A percentile compares a stretch with the other conserved stretches of the same genome.
Conservation (phyloP, 2,797 vertebrate genomes). For the Hafferia zeledoni region DNA sequence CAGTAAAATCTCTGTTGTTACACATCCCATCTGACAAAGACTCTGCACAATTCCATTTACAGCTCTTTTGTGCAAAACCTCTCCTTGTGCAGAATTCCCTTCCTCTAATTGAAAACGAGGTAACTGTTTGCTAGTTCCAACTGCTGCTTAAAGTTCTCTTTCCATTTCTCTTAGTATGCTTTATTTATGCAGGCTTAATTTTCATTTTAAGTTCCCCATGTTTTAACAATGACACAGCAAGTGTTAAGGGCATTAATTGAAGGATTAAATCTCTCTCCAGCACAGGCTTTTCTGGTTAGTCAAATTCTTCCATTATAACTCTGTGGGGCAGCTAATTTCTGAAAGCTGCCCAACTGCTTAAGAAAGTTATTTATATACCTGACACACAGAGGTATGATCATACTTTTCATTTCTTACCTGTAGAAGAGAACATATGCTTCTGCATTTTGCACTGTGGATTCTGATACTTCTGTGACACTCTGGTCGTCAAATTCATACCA, state of each 20-base stretch:
- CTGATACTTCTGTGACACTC: constrained; percentile 95
- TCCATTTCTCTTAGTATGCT: background rate
- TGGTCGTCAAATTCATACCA: constrained; percentile 99
- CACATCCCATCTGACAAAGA: background rate
- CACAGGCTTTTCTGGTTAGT: background rate
- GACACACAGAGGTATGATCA: rapidly evolving
- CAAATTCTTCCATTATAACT: background rate
- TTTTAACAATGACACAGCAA: background rate
- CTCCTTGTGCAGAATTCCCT: background rate
- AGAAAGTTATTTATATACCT: background rate
- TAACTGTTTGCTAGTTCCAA: background rate
- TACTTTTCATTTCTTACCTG: constrained; percentile 82
- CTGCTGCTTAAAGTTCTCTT: background rate
- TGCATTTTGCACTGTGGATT: constrained; percentile 94
- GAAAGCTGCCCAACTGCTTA: background rate
- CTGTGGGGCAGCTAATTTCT: background rate
- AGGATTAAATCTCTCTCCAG: background rate
- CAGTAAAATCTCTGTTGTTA: background rate
- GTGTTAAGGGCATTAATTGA: background rate
- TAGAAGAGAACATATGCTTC: constrained; percentile 99
- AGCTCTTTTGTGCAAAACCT: background rate
- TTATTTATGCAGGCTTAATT: background rate
- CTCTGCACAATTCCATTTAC: background rate
- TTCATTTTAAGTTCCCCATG: background rate
- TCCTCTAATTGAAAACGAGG: background rate